Evolutionary conservation across 2,888 invertebrate species (phyloP).

Genomic region (Dynastes tityus): DNA sequence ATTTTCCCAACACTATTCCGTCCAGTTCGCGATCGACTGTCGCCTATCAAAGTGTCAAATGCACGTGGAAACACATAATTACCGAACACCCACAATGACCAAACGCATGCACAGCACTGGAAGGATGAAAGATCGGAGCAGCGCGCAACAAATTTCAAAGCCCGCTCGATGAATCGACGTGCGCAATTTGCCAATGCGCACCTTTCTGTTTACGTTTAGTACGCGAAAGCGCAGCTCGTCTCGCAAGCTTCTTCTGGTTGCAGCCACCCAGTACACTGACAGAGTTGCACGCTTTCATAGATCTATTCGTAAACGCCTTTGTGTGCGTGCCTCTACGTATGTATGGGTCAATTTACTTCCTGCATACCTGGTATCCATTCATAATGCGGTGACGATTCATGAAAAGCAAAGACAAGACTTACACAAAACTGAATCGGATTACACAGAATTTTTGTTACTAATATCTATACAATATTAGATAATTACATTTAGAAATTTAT

Average conservation of each 20-base stretch:
- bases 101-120: slow-evolving; percentile 59
- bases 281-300: slow-evolving; percentile 32
- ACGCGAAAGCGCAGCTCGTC: slow-evolving; percentile 36
- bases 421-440: neutral
- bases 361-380: slow-evolving; percentile 34
- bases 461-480: no score
- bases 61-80: slow-evolving; percentile 56
- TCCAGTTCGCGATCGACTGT: slow-evolving; percentile 37
- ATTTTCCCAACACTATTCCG: slow-evolving; percentile 17
- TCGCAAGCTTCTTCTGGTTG: slow-evolving; percentile 30
- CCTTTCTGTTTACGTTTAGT: slow-evolving; percentile 56
- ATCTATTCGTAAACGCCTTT: slow-evolving; percentile 5
- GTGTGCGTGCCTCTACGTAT: neutral
- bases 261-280: slow-evolving; percentile 8
- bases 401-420: neutral
- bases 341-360: slow-evolving; percentile 23
- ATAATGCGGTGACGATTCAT: slow-evolving; percentile 5
- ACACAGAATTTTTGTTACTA: no score
- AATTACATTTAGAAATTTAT: no score
- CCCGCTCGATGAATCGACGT: slow-evolving; percentile 60
- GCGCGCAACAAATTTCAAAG: slow-evolving; percentile 60
- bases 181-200: slow-evolving; percentile 57
- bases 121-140: slow-evolving; percentile 55
- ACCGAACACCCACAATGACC: slow-evolving; percentile 58
- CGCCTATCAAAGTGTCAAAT: slow-evolving; percentile 30